Base-by-base conservation (phyloP, 2,797 vertebrate genomes). In the Epinephelus awoara region DNA sequence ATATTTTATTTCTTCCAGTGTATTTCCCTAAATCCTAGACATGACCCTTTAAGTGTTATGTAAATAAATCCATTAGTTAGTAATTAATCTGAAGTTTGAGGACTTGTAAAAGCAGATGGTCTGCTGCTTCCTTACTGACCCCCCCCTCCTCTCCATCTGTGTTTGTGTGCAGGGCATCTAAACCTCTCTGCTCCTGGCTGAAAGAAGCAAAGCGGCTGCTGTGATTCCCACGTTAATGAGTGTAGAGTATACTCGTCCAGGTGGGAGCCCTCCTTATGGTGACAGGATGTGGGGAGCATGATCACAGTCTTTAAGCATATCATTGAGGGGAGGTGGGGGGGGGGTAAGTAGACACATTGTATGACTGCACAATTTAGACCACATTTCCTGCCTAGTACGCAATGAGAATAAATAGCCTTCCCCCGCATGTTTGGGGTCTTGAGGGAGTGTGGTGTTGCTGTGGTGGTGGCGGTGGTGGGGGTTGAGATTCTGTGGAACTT, bases 221-320 rank as follows among this genome's bases (percentile, higher is more conserved):
- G 75, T 38, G 72, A 88, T 80, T 82, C n/a, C 80, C 77, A 83
- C 73, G 59, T 82, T 88, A 88, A 92, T 89, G 70, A 91, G 80
- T 23, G 18, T 34, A 46, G 27, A 67, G 58, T 52, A n/a, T 10
- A 62, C 62, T 79, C 3, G 2, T 68, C 83, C 93, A 94, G 92
- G 91, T 94, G 91, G 74, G 85, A 84, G 65, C n/a, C 47, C 65
- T 92, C 85, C 67, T 69, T 70, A 75, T 40, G 65, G 87, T 83
- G 88, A 85, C 91, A 92, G 93, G 92, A 94, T 93, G 83, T 86
- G 42, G 73, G 47, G 71, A 62, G 54, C 69, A 50, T 68, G 72
- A 86, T 85, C 82, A 67, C 84, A 85, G 80, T 77, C 49, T 70
- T 49, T 46, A 85, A 77, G 71, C 68, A 84, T 76, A 87, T 90